phyloP scores from a whole-genome alignment of 2,888 invertebrate species.

The Thereva unica region DNA sequence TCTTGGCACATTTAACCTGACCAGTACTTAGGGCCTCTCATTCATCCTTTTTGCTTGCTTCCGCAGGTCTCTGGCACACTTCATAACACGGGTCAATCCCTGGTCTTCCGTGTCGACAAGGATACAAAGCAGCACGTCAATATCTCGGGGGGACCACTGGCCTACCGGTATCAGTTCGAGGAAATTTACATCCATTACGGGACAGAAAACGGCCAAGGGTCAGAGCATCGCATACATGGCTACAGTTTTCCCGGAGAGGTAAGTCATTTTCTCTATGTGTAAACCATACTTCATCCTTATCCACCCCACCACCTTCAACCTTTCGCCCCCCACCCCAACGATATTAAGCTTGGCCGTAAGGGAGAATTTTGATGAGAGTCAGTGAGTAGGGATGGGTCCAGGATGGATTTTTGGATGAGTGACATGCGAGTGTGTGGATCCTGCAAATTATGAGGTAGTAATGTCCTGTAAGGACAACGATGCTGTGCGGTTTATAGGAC shows the following conservation, averaged over 20 bases:
- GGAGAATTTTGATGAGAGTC: neutral
- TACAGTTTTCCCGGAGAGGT: constrained; percentile 98
- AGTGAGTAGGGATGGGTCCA: neutral
- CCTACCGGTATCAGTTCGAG: constrained; percentile 93
- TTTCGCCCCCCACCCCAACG: no score
- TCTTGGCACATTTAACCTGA: constrained; percentile 21
- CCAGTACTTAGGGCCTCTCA: constrained; percentile 14
- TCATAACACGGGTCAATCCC: constrained; percentile 91
- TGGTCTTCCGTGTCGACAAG: constrained; percentile 89
- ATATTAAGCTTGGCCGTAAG: neutral
- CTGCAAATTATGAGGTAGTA: constrained; percentile 26
- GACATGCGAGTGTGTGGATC: constrained; percentile 2
- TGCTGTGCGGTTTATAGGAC: constrained; percentile 12
- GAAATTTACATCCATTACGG: constrained; percentile 97
- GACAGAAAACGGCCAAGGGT: constrained; percentile 84
- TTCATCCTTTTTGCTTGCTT: constrained; percentile 10
- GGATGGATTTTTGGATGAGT: constrained; percentile 24
- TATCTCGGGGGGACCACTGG: constrained; percentile 94
- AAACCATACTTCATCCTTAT: no score
- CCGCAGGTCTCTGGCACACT: constrained; percentile 83
- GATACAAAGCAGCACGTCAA: constrained; percentile 90
- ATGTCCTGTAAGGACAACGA: constrained; percentile 5
- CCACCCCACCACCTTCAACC: no score
- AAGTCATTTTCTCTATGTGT: constrained; percentile 51
- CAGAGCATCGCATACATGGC: constrained; percentile 94